Conservation (phyloP, 2,888 invertebrate species). For the Ochropacha duplaris region DNA sequence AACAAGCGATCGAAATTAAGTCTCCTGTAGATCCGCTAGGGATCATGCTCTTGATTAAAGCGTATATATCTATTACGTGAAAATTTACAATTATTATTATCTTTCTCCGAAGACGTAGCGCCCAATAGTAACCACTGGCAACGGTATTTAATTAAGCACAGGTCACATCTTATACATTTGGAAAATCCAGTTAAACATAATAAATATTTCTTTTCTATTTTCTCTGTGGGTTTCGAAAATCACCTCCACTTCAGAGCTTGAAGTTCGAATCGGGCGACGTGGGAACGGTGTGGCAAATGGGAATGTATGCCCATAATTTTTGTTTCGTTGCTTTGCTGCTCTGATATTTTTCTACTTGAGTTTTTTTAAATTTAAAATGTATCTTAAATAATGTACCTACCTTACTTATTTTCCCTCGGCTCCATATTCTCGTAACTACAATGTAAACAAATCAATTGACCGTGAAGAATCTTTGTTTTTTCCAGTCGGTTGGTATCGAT, state of each 20-base stretch:
- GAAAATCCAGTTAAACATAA: constrained; percentile 27
- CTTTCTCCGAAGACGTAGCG: too few relatives aligned
- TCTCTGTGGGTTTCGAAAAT: constrained; percentile 42
- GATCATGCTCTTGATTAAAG: not conserved
- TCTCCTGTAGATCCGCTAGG: not conserved
- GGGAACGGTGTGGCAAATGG: constrained; percentile 22
- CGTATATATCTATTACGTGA: not conserved
- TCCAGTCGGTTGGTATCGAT: constrained; percentile 22
- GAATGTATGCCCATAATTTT: constrained; percentile 47
- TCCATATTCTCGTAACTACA: not conserved
- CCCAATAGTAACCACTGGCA: too few relatives aligned
- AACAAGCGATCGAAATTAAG: not conserved
- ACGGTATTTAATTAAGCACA: constrained; percentile 12
- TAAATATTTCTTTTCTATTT: constrained; percentile 40
- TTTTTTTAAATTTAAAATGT: not conserved
- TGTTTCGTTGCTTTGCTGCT: constrained; percentile 29
- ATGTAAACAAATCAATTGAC: not conserved
- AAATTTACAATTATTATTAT: too few relatives aligned
- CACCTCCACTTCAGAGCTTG: constrained; percentile 30
- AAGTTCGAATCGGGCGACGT: constrained; percentile 23
- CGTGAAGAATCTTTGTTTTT: constrained; percentile 12
- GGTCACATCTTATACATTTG: not conserved
- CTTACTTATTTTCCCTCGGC: not conserved
- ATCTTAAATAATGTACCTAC: not conserved
- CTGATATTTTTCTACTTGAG: not conserved